Conservation (phyloP, 2,113 vertebrate species). For the Mustela lutreola region DNA sequence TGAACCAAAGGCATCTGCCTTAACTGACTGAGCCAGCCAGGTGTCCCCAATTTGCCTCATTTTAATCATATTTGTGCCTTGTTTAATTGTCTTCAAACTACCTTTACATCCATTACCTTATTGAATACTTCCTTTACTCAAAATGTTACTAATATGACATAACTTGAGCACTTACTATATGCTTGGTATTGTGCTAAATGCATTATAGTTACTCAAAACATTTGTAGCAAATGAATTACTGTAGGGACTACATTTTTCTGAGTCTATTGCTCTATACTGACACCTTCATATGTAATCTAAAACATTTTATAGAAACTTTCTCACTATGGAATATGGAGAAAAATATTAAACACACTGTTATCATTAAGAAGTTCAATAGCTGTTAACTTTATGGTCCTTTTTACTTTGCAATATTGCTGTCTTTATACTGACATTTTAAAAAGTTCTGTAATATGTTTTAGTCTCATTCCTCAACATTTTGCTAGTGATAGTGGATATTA, state of each 20-base stretch:
- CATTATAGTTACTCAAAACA: neutral
- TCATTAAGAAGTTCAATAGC: constrained; percentile 16
- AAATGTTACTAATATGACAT: neutral
- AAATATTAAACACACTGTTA: neutral
- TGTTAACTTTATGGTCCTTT: neutral
- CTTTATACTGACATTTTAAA: constrained; percentile 26
- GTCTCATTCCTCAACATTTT: constrained; percentile 28
- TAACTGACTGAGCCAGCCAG: neutral
- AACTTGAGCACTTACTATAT: neutral
- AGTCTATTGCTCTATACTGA: neutral
- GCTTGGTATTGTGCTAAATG: neutral
- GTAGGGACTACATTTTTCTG: neutral
- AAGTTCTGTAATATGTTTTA: neutral
- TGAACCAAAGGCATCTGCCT: neutral
- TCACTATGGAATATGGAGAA: neutral
- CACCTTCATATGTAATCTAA: neutral
- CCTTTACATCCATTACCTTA: neutral
- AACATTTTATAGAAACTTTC: constrained; percentile 8
- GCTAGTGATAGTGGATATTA: neutral
- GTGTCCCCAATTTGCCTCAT: neutral
- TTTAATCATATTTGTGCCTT: neutral
- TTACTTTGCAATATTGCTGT: constrained; percentile 27
- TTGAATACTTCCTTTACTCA: neutral
- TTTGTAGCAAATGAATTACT: neutral
- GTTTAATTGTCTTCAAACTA: constrained; percentile 7